Percentiles rank a stretch among this genome's conserved stretches.
Conservation (phyloP, 2,113 vertebrate genomes). For the Istiophorus platypterus region DNA sequence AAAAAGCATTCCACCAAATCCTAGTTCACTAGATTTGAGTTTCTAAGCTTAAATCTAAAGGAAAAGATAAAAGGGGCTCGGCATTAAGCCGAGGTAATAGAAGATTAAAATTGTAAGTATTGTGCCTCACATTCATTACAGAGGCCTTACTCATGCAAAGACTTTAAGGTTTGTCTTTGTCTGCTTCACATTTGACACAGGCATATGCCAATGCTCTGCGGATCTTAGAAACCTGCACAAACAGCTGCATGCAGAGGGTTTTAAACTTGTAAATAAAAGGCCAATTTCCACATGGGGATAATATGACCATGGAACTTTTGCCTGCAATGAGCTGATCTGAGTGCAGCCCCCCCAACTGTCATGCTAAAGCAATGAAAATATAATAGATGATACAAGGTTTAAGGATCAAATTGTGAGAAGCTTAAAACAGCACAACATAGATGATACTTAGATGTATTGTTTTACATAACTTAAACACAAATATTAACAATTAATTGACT, state of each 20-base stretch:
- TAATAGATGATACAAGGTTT: too few relatives aligned
- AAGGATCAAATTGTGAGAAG: too few relatives aligned
- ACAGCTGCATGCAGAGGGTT: neutral
- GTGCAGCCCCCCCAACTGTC: neutral
- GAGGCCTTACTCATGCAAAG: neutral
- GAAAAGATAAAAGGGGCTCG: slow-evolving; percentile 17
- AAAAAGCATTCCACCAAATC: neutral
- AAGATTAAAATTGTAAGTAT: slow-evolving; percentile 4
- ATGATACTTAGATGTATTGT: too few relatives aligned
- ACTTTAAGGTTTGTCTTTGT: neutral
- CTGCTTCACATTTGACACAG: slow-evolving; percentile 3
- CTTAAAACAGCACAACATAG: too few relatives aligned
- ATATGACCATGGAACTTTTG: neutral
- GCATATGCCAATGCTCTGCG: neutral
- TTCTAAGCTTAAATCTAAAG: slow-evolving; percentile 2
- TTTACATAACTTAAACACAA: too few relatives aligned
- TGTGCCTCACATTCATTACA: neutral
- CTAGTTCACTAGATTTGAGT: slow-evolving; percentile 14
- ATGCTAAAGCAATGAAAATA: neutral
- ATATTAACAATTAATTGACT: too few relatives aligned
- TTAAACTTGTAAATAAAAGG: neutral
- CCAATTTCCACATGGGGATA: neutral
- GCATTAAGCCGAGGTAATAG: neutral
- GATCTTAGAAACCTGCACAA: neutral
- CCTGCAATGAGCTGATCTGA: neutral